These are phyloP conservation scores for Brenthis hecate DNA, from an alignment of 2,888 invertebrate genomes.

Conservation along the genomic window DNA sequence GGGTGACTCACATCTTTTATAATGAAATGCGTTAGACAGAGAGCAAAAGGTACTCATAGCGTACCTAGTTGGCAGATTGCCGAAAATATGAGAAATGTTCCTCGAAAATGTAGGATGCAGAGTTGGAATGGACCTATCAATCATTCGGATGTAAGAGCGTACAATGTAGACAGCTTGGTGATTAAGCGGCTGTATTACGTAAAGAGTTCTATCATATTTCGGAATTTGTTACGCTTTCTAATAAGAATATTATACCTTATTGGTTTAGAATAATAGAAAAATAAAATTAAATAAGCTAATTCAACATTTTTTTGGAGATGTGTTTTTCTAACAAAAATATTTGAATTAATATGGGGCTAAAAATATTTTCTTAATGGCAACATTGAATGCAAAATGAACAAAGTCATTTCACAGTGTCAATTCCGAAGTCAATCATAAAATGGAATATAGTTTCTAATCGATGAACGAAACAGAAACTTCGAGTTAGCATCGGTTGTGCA, in stretches of 20 bases:
- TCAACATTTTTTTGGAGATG: no score
- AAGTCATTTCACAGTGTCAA: not conserved
- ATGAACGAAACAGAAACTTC: slow-evolving; percentile 29
- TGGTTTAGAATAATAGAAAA: not conserved
- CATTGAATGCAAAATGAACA: not conserved
- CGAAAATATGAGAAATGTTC: slow-evolving; percentile 43
- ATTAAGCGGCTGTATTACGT: slow-evolving; percentile 41
- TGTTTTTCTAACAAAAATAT: no score
- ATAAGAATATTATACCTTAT: not conserved
- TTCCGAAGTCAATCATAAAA: slow-evolving; percentile 15
- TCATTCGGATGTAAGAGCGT: slow-evolving; percentile 36
- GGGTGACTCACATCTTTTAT: not conserved
- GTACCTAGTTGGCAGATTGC: slow-evolving; percentile 42
- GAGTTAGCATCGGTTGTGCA: slow-evolving; percentile 46
- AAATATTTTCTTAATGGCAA: not conserved
- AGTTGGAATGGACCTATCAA: slow-evolving; percentile 41
- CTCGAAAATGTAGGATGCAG: slow-evolving; percentile 37
- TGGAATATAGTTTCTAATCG: slow-evolving; percentile 22
- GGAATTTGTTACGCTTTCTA: slow-evolving; percentile 15
- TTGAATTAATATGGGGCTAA: no score
- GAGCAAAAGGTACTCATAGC: slow-evolving; percentile 23
- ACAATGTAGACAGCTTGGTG: slow-evolving; percentile 38
- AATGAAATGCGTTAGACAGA: slow-evolving; percentile 1
- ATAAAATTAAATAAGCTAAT: not conserved
- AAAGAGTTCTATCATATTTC: slow-evolving; percentile 11